These are phyloP conservation scores for Aldrovandia affinis DNA, from an alignment of 2,797 vertebrate genomes.

Conservation along the genomic window DNA sequence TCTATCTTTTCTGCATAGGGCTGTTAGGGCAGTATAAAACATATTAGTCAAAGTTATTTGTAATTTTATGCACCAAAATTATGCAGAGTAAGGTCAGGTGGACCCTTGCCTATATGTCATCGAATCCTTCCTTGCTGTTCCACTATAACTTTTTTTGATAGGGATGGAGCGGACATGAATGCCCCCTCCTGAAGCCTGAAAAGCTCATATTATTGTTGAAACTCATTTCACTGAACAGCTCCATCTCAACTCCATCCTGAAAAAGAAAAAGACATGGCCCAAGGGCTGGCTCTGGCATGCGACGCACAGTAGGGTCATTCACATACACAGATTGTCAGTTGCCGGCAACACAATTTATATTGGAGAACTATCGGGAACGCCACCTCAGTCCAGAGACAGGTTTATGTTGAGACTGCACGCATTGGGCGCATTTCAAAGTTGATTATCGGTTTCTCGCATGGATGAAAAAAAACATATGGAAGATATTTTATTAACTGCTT, in stretches of 20 bases:
- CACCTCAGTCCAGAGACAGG: background rate
- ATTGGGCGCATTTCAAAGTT: background rate
- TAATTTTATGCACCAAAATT: background rate
- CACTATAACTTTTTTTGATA: background rate
- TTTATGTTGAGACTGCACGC: background rate
- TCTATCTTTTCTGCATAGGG: background rate
- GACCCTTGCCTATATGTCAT: background rate
- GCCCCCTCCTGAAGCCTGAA: background rate
- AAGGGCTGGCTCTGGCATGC: background rate
- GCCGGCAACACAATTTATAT: background rate
- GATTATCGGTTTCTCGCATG: background rate
- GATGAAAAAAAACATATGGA: background rate
- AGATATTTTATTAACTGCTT: background rate
- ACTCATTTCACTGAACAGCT: background rate
- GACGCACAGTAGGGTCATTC: background rate
- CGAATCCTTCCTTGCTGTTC: background rate
- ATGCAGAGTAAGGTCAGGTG: background rate
- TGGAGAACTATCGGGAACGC: background rate
- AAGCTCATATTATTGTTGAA: background rate
- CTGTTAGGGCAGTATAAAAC: background rate
- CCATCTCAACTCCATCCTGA: background rate
- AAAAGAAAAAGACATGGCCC: background rate
- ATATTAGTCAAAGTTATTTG: background rate
- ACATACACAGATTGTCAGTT: background rate
- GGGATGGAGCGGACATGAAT: background rate